Evolutionary conservation across 2,113 vertebrate genomes (phyloP).

Genomic region (Gopherus evgoodei): DNA sequence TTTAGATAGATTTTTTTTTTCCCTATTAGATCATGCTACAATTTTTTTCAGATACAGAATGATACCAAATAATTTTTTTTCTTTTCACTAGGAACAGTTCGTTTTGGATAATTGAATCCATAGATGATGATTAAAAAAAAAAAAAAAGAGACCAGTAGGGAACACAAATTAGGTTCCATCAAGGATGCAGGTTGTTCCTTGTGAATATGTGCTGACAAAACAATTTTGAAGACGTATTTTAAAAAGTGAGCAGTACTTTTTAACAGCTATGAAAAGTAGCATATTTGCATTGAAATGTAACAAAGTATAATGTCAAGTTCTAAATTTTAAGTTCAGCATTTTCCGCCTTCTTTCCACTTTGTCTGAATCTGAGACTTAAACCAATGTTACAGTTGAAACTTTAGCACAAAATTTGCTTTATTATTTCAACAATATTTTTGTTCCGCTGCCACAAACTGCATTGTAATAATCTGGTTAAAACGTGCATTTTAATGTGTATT

Average conservation of each 20-base stretch:
- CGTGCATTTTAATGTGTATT: background rate
- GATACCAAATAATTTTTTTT: slow-evolving; percentile 51
- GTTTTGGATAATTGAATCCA: slow-evolving; percentile 67
- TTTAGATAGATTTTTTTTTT: slow-evolving; percentile 20
- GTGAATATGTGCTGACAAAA: slow-evolving; percentile 56
- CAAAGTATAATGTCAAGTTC: background rate
- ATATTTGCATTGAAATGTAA: background rate
- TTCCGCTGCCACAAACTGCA: background rate
- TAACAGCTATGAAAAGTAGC: background rate
- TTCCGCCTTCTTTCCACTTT: background rate
- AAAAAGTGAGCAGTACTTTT: slow-evolving; percentile 39
- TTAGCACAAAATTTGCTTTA: background rate
- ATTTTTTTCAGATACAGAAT: slow-evolving; percentile 18
- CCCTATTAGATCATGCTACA: background rate
- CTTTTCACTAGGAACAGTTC: slow-evolving; percentile 50
- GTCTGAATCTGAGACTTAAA: background rate
- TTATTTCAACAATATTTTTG: background rate
- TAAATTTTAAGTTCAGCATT: background rate
- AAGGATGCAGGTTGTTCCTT: slow-evolving; percentile 38
- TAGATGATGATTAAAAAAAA: background rate
- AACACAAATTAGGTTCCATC: slow-evolving; percentile 49
- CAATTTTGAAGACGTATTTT: slow-evolving; percentile 49
- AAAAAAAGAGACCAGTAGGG: slow-evolving; percentile 36
- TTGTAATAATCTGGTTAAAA: background rate
- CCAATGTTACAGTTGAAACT: background rate